These are phyloP conservation scores for Crossaster papposus DNA, from an alignment of 53 echinoderm and acorn worm genomes.

Conservation along the genomic window DNA sequence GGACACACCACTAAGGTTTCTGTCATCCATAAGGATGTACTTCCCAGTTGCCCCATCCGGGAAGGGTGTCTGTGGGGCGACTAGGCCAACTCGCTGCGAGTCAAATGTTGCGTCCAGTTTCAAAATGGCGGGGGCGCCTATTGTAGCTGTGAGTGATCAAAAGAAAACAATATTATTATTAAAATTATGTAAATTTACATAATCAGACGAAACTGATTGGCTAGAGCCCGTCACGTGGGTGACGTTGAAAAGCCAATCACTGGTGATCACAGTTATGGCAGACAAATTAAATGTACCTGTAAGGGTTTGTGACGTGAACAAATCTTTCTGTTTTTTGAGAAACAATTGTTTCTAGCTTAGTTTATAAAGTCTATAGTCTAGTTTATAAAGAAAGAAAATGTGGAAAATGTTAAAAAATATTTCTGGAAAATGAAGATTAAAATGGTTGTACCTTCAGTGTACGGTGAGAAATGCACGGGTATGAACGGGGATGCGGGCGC, in stretches of 20 bases:
- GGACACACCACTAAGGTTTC: constrained; percentile 9
- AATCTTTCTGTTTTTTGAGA: too few species aligned
- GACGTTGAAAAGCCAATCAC: too few species aligned
- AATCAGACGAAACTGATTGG: too few species aligned
- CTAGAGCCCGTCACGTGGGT: too few species aligned
- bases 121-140: constrained; percentile 1
- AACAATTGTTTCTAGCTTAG: too few species aligned
- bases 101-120: background rate
- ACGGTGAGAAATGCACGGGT: background rate
- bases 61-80: constrained; percentile 19
- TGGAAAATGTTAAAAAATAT: too few species aligned
- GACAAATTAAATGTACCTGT: too few species aligned
- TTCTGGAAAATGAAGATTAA: too few species aligned
- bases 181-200: background rate
- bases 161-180: background rate
- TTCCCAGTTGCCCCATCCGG: background rate
- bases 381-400: too few species aligned
- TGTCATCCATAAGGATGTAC: constrained; percentile 26
- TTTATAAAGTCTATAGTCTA: too few species aligned
- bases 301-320: too few species aligned
- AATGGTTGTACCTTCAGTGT: background rate
- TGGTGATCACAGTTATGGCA: too few species aligned
- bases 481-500: background rate
- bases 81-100: background rate
- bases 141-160: background rate